phyloP scores from a whole-genome alignment of 2,113 vertebrate genomes.

The Elephas maximus region DNA sequence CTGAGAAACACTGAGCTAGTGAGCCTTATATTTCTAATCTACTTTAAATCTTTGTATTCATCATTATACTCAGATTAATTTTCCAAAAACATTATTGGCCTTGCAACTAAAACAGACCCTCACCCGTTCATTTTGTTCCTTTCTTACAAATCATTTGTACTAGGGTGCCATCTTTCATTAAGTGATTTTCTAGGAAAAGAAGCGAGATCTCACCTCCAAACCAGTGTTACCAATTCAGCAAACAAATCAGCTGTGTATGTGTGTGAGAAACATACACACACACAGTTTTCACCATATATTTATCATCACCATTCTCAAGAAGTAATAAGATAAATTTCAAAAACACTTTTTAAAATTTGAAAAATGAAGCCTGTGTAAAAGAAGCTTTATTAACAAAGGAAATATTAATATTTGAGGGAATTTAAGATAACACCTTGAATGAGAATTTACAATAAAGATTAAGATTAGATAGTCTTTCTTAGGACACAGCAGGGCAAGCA shows the following conservation, averaged over 20 bases:
- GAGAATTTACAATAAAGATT: neutral
- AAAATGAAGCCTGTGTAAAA: neutral
- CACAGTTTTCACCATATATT: no score
- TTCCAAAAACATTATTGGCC: neutral
- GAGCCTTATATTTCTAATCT: neutral
- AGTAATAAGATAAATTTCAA: no score
- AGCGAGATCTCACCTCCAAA: neutral
- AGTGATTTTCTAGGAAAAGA: neutral
- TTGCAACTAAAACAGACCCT: neutral
- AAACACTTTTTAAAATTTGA: neutral
- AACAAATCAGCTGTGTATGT: neutral
- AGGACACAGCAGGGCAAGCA: neutral
- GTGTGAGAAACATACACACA: neutral
- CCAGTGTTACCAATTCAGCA: neutral
- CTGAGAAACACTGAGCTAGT: neutral
- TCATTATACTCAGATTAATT: neutral
- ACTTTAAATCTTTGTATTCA: neutral
- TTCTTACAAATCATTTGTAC: neutral
- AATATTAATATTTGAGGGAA: neutral
- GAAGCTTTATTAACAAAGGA: neutral
- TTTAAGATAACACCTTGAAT: neutral
- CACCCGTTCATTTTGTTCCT: neutral
- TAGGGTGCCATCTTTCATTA: neutral
- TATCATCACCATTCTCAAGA: neutral
- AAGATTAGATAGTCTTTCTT: neutral